Percentiles rank a stretch among this genome's conserved stretches.
These are phyloP conservation scores for Clarias batrachus DNA, from an alignment of 2,113 vertebrate genomes.

Conservation along the genomic window DNA sequence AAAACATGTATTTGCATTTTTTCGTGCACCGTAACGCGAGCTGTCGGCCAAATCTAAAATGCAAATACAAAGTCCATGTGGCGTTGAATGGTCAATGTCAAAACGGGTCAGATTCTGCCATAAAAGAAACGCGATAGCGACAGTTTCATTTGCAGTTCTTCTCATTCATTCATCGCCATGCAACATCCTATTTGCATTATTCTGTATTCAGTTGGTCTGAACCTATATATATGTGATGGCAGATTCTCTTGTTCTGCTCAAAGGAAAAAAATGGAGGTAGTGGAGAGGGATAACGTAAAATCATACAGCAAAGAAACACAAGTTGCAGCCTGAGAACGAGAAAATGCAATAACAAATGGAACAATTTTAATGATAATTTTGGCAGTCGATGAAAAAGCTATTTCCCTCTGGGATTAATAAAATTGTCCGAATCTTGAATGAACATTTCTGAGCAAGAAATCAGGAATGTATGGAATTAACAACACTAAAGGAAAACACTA, in stretches of 20 bases:
- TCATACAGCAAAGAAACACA: background rate
- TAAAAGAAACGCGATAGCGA: background rate
- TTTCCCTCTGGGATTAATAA: too few species aligned
- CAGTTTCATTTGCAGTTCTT: background rate
- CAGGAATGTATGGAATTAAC: background rate
- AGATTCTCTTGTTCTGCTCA: background rate
- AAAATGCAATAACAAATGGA: background rate
- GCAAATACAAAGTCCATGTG: background rate
- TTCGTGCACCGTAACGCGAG: background rate
- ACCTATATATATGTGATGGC: background rate
- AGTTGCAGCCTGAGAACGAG: background rate
- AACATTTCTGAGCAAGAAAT: background rate
- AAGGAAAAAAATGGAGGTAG: background rate
- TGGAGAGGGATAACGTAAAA: background rate
- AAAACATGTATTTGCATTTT: constrained; percentile 3
- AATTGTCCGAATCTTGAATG: background rate
- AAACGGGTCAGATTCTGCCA: background rate
- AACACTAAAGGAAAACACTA: background rate
- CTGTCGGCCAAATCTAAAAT: background rate
- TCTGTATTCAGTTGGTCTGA: background rate
- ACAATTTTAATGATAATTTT: background rate
- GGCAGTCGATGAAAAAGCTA: background rate
- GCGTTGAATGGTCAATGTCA: background rate
- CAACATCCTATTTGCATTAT: background rate
- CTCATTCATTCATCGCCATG: too few species aligned